Evolutionary conservation across 2,888 invertebrate genomes (phyloP), one percentile per base, ranked within the genome.

Genomic region (Drosophila stalkeri): DNA sequence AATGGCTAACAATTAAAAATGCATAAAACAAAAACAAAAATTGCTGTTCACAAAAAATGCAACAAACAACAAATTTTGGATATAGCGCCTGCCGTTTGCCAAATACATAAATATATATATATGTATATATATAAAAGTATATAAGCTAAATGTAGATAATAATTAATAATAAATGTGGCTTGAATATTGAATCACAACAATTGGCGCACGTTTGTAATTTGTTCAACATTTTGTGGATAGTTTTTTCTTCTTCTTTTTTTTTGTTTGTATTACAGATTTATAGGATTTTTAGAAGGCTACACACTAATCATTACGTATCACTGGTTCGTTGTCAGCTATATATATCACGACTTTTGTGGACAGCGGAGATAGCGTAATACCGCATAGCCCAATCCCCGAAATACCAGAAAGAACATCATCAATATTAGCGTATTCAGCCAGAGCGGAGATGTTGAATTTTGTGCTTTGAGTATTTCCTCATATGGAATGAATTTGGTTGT

Each of bases 381-480:
- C 79, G 96, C 93, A 92, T 96, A 96, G 76, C 96, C 96, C 75
- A 96, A 93, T 63, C 95, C 93, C 79, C 96, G 94, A 93, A 96
- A 96, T 82, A 95, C 94, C 81, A 96, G 91, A 77, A 96, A 94
- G 93, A 96, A 96, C 84, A 95, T 94, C 82, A 96, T 89, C 70
- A 96, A 94, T 57, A 96, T 95, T 67, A 95, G 92, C 16, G 96
- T 96, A 92, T 96, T 96, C 69, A 95, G 95, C 96, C 96, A 96
- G 23, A 96, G 93, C 16, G 96, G 96, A 71, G 94, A 93, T 77
- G 94, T 94, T 27, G 95, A 94, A 63, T 95, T 95, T 89, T 96
- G 95, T 70, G 94, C 94, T 86, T 95, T 95, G 80, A 96, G 92
- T 81, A 96, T 96, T 79, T 95, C 95, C 73, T 94, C 93, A 73